Percentiles rank a stretch among this genome's conserved stretches.
Conservation (phyloP, 2,113 vertebrate genomes). For the Thamnophis sirtalis region DNA sequence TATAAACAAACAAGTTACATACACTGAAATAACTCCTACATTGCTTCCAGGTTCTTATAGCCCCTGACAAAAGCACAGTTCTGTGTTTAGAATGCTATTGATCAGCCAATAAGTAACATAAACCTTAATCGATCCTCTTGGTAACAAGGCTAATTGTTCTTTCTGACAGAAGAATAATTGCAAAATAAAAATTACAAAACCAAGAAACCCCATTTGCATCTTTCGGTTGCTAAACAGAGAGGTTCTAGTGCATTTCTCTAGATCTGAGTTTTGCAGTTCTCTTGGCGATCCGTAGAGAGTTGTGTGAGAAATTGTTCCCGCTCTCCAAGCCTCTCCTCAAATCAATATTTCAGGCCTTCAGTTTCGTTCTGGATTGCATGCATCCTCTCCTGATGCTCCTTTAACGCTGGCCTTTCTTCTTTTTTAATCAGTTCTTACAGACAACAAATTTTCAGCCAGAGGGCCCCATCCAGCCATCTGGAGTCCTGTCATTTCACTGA, state of each 20-base stretch:
- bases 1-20: background rate
- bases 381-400: background rate
- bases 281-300: background rate
- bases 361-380: background rate
- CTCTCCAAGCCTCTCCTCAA: background rate
- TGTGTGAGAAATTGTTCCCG: background rate
- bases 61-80: background rate
- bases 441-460: slow-evolving; percentile 25
- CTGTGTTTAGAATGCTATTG: background rate
- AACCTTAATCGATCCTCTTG: background rate
- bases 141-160: background rate
- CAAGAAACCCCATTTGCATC: background rate
- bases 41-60: background rate
- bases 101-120: background rate
- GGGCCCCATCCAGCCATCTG: slow-evolving; percentile 17
- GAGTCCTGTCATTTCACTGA: slow-evolving; percentile 20
- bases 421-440: slow-evolving; percentile 8
- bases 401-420: slow-evolving; percentile 2
- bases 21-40: background rate
- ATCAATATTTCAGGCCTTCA: background rate
- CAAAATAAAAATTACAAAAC: background rate
- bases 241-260: background rate
- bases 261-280: background rate
- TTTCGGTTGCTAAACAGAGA: background rate
- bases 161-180: background rate